Evolutionary conservation across 2,113 vertebrate species (phyloP).

Genomic region (Anguilla japonica): DNA sequence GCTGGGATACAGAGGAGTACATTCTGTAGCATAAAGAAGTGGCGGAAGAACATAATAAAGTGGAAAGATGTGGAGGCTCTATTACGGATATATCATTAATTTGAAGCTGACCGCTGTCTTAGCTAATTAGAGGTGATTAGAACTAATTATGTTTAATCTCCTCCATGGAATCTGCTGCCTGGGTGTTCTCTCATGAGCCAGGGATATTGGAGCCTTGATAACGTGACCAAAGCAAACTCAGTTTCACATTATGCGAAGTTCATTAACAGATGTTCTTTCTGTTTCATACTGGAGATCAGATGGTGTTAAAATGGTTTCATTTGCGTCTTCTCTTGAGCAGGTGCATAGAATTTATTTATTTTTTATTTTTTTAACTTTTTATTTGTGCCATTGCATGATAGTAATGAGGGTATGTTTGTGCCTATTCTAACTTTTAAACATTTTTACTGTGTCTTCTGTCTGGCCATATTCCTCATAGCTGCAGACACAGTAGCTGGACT

Average conservation of each 20-base stretch:
- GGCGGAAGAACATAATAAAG: background rate
- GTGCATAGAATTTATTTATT: background rate
- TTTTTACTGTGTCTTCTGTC: background rate
- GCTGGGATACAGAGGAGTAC: background rate
- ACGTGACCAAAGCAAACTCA: conserved; percentile 34
- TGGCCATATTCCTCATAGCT: background rate
- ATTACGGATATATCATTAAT: conserved; percentile 42
- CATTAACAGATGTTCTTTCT: conserved; percentile 26
- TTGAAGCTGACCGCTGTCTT: conserved; percentile 45
- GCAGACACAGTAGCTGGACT: background rate
- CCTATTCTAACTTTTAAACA: background rate
- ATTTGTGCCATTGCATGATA: background rate
- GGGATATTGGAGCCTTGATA: conserved; percentile 39
- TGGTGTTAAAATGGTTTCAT: background rate
- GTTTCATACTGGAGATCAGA: background rate
- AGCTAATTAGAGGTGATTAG: conserved; percentile 32
- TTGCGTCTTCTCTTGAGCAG: background rate
- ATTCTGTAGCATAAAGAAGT: background rate
- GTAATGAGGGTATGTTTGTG: background rate
- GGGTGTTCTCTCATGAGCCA: conserved; percentile 24
- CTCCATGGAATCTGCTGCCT: background rate
- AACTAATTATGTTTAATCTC: conserved; percentile 56
- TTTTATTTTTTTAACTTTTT: background rate
- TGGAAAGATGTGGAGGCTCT: conserved; percentile 30
- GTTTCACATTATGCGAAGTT: conserved; percentile 41